Percentiles rank a stretch among this genome's conserved stretches.
These are phyloP conservation scores for Sebastes kiyomatsui DNA, from an alignment of 2,797 vertebrate species.

Conservation along the genomic window DNA sequence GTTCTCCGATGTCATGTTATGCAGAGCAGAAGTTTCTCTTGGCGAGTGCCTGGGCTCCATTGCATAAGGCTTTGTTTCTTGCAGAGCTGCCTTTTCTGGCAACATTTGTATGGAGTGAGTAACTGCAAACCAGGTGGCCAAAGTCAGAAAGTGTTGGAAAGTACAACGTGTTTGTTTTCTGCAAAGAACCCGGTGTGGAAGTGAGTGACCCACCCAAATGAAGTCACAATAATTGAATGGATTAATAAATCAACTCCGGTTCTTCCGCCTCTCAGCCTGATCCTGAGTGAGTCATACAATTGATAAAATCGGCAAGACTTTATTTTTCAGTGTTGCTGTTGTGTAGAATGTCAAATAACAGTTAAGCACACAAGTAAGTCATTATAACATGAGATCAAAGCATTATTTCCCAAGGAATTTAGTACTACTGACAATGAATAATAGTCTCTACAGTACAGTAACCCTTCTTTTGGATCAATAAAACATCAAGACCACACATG, in stretches of 20 bases:
- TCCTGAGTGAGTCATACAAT: conserved; percentile 17
- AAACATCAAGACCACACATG: conserved; percentile 52
- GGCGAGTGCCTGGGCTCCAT: conserved; percentile 49
- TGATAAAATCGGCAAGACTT: conserved; percentile 18
- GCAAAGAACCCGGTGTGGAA: conserved; percentile 43
- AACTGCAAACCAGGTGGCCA: conserved; percentile 61
- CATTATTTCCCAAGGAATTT: conserved; percentile 6
- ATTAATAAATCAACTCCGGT: conserved; percentile 44
- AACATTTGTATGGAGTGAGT: conserved; percentile 34
- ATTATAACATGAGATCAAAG: conserved; percentile 23
- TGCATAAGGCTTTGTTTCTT: conserved; percentile 69
- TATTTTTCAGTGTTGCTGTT: conserved; percentile 19
- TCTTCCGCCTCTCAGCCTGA: conserved; percentile 30
- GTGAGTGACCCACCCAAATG: conserved; percentile 49
- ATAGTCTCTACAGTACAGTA: conserved; percentile 2
- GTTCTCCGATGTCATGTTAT: conserved; percentile 71
- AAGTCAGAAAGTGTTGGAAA: conserved; percentile 58
- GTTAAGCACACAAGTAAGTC: conserved; percentile 23
- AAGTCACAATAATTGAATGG: conserved; percentile 31
- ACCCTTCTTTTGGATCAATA: conserved; percentile 31
- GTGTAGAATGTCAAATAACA: conserved; percentile 13
- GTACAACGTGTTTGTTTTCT: conserved; percentile 61
- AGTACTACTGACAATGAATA: conserved; percentile 1
- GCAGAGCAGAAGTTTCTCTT: conserved; percentile 74
- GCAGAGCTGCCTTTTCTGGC: conserved; percentile 67